Conservation (phyloP, 2,113 vertebrate species). For the Scomber japonicus region DNA sequence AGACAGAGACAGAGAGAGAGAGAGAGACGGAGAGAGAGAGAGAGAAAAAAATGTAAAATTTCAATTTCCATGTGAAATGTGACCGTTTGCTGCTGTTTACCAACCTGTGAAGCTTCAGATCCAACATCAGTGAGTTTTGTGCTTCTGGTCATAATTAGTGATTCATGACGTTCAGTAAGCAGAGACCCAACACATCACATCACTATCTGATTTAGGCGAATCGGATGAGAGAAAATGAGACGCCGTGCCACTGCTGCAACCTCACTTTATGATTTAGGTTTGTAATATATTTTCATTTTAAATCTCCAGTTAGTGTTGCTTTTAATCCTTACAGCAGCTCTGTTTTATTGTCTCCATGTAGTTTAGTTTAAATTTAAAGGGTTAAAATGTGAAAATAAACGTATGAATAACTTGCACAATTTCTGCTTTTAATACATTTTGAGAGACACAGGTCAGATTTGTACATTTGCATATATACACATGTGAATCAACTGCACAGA, state of each 20-base stretch:
- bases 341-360: too few relatives aligned
- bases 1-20: too few relatives aligned
- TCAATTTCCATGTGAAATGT: neutral
- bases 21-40: too few relatives aligned
- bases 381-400: too few relatives aligned
- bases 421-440: too few relatives aligned
- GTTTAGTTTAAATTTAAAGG: too few relatives aligned
- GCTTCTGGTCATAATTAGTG: neutral
- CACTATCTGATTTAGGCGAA: slow-evolving; percentile 22
- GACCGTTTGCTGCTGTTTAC: neutral
- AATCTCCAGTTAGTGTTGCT: slow-evolving; percentile 45
- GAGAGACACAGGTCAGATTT: too few relatives aligned
- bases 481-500: too few relatives aligned
- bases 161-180: slow-evolving; percentile 22
- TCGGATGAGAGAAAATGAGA: slow-evolving; percentile 8
- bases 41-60: neutral
- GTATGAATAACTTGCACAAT: too few relatives aligned
- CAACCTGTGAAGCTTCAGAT: too few relatives aligned
- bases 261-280: slow-evolving; percentile 30
- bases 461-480: too few relatives aligned
- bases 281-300: slow-evolving; percentile 36
- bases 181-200: slow-evolving; percentile 10
- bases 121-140: neutral
- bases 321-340: slow-evolving; percentile 21
- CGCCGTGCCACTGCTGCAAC: neutral